Evolutionary conservation across 1,140 invertebrate species (phyloP), one percentile per base, ranked within the genome.

Genomic region (Phthorimaea operculella): DNA sequence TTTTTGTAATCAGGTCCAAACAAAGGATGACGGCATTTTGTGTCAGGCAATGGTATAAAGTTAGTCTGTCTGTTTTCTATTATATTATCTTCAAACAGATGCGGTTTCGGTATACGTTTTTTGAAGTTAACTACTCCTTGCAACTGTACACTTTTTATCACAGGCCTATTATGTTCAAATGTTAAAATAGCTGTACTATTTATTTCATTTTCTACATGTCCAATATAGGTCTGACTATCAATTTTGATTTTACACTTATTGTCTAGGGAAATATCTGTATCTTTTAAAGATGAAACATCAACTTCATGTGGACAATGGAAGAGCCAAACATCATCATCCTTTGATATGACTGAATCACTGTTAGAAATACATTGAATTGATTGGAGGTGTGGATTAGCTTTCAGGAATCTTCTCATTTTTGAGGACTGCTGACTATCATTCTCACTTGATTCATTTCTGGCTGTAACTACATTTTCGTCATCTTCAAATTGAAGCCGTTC

Each of bases 1-100:
- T 69, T 77, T 52, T 72, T 74, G 54, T 77, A 80, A 58, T 79
- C 60, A 5, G 63, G 48, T n/a, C 81, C 79, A 61, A 84, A 79
- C 4, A 84, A 58, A 11, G 80, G 80, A 64, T 84, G 80, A 0
- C 79, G 67, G 49, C 68, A 73, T 61, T 79, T 82, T 21, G 79
- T 82, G 33, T 77, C 75, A 7, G 76, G 76, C 44, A 82, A 55
- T 42, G 72, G 75, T 57, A 78, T 77, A 45, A 77, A 79, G 57
- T 66, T 69, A 9, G 36, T 68, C 45, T 73, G 70, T 65, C 71
- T 66, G 52, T 70, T 64, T 0, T 60, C 15, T 36, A 71, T 66
- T 12, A 66, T 52, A 45, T 64, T 64, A 54, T 75, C 68, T 39
- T 78, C 63, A 50, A 57, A 59, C 17, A 72, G 59, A 54, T 74